A percentile compares a stretch with the other conserved stretches of the same genome.
phyloP scores from a whole-genome alignment of 1,140 invertebrate species.

The Pogonognathellus flavescens region DNA sequence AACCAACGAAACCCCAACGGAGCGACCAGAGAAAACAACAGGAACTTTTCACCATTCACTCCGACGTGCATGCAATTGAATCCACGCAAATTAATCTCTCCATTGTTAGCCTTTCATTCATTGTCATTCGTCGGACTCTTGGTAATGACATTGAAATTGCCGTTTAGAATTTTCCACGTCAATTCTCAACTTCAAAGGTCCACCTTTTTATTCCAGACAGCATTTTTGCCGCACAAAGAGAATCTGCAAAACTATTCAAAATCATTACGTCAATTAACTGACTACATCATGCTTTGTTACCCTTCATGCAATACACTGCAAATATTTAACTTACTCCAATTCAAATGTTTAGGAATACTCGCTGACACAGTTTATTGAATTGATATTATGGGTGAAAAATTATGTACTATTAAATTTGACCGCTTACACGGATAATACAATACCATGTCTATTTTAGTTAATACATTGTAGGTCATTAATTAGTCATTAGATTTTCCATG shows the following conservation, averaged over 20 bases:
- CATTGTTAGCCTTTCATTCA: constrained; percentile 17
- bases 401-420: no score
- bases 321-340: background rate
- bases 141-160: constrained; percentile 35
- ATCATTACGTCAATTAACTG: background rate
- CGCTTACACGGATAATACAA: no score
- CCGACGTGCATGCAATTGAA: background rate
- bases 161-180: constrained; percentile 46
- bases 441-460: no score
- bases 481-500: no score
- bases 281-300: background rate
- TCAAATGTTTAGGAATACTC: no score
- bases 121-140: background rate
- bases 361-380: no score
- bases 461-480: no score
- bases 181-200: constrained; percentile 35
- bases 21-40: constrained; percentile 6
- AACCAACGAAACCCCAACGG: background rate
- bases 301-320: background rate
- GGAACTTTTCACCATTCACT: background rate
- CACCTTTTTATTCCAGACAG: background rate
- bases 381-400: no score
- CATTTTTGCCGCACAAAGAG: background rate
- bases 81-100: constrained; percentile 38
- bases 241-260: background rate